Percentiles rank a stretch among this genome's conserved stretches.
These are phyloP conservation scores for Malurus elegans DNA, from an alignment of 2,113 vertebrate genomes.

Conservation along the genomic window DNA sequence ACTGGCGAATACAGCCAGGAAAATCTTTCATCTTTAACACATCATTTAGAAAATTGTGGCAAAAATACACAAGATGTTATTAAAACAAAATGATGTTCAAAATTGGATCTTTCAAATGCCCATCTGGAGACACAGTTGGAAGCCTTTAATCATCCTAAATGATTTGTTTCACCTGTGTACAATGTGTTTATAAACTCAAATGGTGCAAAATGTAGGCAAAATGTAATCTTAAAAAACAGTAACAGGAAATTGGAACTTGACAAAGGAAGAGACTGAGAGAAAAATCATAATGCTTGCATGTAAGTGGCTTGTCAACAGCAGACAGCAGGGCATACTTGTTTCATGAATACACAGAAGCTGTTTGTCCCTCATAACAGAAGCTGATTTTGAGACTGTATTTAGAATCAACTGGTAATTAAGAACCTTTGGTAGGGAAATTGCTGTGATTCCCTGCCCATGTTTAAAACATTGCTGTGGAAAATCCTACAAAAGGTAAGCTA, in stretches of 20 bases:
- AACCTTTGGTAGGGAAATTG: background rate
- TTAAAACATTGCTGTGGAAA: background rate
- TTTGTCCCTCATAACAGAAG: background rate
- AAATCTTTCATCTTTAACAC: background rate
- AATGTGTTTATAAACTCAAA: background rate
- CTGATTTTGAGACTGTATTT: background rate
- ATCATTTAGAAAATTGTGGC: background rate
- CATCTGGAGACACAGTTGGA: background rate
- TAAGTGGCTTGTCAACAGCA: background rate
- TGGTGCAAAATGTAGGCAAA: background rate
- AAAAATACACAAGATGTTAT: background rate
- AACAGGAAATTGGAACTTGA: background rate
- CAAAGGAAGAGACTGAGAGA: background rate
- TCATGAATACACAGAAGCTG: background rate
- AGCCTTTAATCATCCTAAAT: slow-evolving; percentile 15
- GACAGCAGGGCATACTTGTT: background rate
- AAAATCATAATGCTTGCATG: background rate
- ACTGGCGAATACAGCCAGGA: background rate
- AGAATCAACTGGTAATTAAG: background rate
- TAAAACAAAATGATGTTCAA: background rate
- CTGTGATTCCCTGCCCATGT: background rate
- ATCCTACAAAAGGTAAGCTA: background rate
- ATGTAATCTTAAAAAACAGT: background rate
- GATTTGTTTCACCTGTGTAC: slow-evolving; percentile 19
- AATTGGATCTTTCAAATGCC: background rate